These are phyloP conservation scores for Bergia puertoricense DNA, from an alignment of 92 coral and sea anemone genomes.

Conservation along the genomic window DNA sequence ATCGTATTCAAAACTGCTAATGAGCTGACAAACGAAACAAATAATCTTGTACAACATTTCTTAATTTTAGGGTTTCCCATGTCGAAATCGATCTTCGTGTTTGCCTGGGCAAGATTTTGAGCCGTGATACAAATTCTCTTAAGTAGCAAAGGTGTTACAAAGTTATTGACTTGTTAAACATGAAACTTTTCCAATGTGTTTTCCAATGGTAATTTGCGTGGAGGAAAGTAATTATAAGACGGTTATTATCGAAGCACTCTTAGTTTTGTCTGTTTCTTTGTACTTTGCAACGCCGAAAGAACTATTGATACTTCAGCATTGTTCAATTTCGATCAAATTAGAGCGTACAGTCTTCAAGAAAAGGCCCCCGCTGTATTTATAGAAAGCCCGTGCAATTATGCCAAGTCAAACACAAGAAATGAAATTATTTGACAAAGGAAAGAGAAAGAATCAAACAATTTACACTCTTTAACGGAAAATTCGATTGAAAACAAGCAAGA, in stretches of 20 bases:
- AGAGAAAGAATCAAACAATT: slow-evolving; percentile 9
- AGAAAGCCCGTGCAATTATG: slow-evolving; percentile 32
- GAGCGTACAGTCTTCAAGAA: not conserved
- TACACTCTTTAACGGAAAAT: not conserved
- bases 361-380: slow-evolving; percentile 21
- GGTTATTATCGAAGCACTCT: slow-evolving; percentile 27
- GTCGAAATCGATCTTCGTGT: slow-evolving; percentile 3
- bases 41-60: not conserved
- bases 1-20: slow-evolving; percentile 3
- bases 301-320: slow-evolving; percentile 25
- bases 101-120: slow-evolving; percentile 1
- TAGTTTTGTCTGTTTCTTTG: slow-evolving; percentile 3
- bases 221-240: slow-evolving; percentile 19
- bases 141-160: not conserved
- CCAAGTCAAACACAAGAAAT: slow-evolving; percentile 23
- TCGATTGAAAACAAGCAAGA: slow-evolving; percentile 30
- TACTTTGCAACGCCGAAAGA: slow-evolving; percentile 10
- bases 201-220: slow-evolving; percentile 10
- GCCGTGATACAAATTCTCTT: not conserved
- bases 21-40: slow-evolving; percentile 23
- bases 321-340: slow-evolving; percentile 40
- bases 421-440: slow-evolving; percentile 31
- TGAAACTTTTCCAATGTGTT: slow-evolving; percentile 9
- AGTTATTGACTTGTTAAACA: slow-evolving; percentile 18
- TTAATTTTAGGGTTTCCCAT: not conserved